A percentile compares a stretch with the other conserved stretches of the same genome.
Evolutionary conservation across 2,113 vertebrate genomes (phyloP).

Genomic region (Albula glossodonta): DNA sequence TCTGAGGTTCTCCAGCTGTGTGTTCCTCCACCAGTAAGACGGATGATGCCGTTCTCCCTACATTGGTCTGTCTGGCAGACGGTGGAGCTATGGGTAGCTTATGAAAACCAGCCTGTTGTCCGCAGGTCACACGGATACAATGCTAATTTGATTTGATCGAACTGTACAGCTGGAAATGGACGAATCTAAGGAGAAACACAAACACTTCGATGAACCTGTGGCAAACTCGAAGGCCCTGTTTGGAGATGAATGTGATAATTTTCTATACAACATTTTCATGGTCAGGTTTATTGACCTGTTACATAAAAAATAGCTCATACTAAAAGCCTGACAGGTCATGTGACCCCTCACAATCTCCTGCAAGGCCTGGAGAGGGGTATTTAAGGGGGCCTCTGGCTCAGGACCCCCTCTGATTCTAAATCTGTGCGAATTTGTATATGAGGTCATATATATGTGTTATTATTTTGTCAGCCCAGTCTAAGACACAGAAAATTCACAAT

Average conservation of each 20-base stretch:
- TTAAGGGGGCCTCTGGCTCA: neutral
- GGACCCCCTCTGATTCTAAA: neutral
- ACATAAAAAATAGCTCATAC: slow-evolving; percentile 23
- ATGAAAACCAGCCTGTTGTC: slow-evolving; percentile 1
- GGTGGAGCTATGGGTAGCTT: slow-evolving; percentile 10
- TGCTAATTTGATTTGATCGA: slow-evolving; percentile 22
- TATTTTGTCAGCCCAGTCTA: neutral
- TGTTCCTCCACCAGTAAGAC: neutral
- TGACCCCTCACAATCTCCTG: too few relatives aligned
- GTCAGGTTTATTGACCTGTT: slow-evolving; percentile 26
- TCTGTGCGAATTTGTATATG: neutral
- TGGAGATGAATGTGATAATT: neutral
- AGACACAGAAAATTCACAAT: neutral
- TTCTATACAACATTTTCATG: slow-evolving; percentile 17
- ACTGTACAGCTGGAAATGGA: slow-evolving; percentile 13
- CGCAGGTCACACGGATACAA: slow-evolving; percentile 16
- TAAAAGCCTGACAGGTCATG: slow-evolving; percentile 24
- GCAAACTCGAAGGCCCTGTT: neutral
- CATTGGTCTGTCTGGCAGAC: neutral
- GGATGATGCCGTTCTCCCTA: neutral
- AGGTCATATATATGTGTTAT: slow-evolving; percentile 36
- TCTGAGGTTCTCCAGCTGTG: neutral
- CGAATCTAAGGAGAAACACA: slow-evolving; percentile 38
- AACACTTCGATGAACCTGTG: slow-evolving; percentile 12
- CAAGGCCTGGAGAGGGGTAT: neutral